These are phyloP conservation scores for Amblyraja radiata DNA, from an alignment of 2,797 vertebrate genomes.

Conservation along the genomic window DNA sequence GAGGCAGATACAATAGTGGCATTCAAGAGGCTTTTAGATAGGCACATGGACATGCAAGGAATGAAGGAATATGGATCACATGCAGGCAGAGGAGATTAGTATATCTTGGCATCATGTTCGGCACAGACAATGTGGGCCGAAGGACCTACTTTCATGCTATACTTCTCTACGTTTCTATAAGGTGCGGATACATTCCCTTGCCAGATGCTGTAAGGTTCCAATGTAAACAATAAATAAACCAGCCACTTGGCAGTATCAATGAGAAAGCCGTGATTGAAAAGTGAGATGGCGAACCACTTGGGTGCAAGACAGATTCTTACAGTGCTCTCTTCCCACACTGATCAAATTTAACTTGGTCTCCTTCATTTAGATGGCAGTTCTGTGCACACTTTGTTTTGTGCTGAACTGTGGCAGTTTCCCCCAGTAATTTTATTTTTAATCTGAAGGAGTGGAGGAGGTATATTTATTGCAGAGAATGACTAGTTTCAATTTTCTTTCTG, in stretches of 20 bases:
- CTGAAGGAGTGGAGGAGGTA: conserved; percentile 14
- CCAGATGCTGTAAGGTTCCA: not conserved
- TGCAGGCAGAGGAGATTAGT: too few relatives aligned
- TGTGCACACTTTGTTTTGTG: conserved; percentile 10
- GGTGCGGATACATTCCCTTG: not conserved
- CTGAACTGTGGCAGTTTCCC: conserved; percentile 14
- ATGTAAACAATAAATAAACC: not conserved
- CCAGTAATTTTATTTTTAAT: conserved; percentile 35
- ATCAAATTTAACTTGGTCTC: conserved; percentile 26
- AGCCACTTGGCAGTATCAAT: not conserved
- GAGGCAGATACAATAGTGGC: too few relatives aligned
- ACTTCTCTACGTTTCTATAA: not conserved
- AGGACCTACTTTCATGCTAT: too few relatives aligned
- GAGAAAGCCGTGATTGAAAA: not conserved
- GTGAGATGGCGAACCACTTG: not conserved
- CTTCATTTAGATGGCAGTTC: not conserved
- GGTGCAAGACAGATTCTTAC: not conserved
- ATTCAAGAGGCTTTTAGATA: too few relatives aligned
- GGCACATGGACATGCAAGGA: too few relatives aligned
- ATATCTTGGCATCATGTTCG: too few relatives aligned
- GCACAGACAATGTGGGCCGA: too few relatives aligned
- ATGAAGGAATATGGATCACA: too few relatives aligned
- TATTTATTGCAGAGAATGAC: conserved; percentile 19
- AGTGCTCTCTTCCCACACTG: conserved; percentile 1
- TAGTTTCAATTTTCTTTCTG: conserved; percentile 34